Percentiles rank a stretch among this genome's conserved stretches.
phyloP scores from a whole-genome alignment of 2,888 invertebrate species.

The Cheilosia impressa region DNA sequence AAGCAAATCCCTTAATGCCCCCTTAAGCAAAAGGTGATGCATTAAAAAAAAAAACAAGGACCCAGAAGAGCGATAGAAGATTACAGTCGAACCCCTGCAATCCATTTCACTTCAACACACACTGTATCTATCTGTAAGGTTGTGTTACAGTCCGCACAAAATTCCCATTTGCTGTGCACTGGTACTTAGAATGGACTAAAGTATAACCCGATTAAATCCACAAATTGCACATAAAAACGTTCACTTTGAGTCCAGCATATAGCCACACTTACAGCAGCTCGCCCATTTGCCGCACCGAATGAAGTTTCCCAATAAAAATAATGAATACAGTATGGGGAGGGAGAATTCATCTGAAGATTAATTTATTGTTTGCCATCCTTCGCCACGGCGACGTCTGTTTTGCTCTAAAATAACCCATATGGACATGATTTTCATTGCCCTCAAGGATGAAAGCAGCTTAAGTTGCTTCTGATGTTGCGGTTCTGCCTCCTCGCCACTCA shows the following conservation, averaged over 20 bases:
- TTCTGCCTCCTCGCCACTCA: conserved; percentile 14
- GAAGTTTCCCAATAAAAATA: conserved; percentile 66
- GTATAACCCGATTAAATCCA: conserved; percentile 35
- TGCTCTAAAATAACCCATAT: conserved; percentile 54
- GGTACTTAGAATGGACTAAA: conserved; percentile 16
- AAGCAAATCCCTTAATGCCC: no score
- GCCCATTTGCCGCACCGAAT: conserved; percentile 15
- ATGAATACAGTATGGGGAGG: conserved; percentile 32
- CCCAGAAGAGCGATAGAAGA: no score
- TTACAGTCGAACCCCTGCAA: no score
- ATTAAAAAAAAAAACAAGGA: no score
- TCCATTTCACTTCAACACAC: no score
- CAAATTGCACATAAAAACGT: conserved; percentile 33
- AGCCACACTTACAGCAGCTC: neutral
- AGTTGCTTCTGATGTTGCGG: conserved; percentile 41
- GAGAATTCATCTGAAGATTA: conserved; percentile 67
- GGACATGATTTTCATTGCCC: conserved; percentile 70
- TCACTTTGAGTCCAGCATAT: neutral
- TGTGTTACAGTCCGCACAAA: no score
- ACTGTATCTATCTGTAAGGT: no score
- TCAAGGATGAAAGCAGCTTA: conserved; percentile 58
- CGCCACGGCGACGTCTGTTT: conserved; percentile 40
- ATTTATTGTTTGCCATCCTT: conserved; percentile 64
- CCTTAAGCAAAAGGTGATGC: no score
- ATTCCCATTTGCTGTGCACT: neutral